Base-by-base conservation (phyloP, 2,113 vertebrate species). In the Loxodonta africana region DNA sequence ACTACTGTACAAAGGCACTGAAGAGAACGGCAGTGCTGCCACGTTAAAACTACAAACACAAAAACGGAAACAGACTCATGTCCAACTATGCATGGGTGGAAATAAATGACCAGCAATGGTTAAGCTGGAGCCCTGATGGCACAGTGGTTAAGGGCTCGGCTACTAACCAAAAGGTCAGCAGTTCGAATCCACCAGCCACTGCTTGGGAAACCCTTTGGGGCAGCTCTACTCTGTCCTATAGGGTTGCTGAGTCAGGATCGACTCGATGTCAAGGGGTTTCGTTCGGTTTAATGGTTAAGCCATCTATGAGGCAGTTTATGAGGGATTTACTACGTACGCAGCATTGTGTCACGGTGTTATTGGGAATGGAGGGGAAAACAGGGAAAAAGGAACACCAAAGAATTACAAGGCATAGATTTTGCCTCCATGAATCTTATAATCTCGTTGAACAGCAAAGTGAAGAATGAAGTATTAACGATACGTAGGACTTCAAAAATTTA, bases 401-500 rank as follows among this genome's bases (percentile, higher is more conserved):
- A 78, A 63, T 3, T 7, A 60, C 28, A 62, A 88, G 80, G 53
- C 69, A 63, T 0, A 57, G n/a, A 41, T 73, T 63, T 62, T 89
- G 46, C 33, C 51, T 89, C 63, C 14, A 28, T 77, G 63, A 86
- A 76, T 37, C 46, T 86, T n/a, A 80, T 2, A 33, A 62, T 51
- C 30, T 33, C 63, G 28, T 17, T 77, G 33, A 85, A 62, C 0
- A 95, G 81, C n/a, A 57, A 69, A 90, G 53, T 74, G 53, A 91
- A 80, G 14, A 57, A n/a, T 30, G 25, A 89, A 69, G 37, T 71
- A n/a, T 18, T 65, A 85, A 53, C 12, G 80, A 73, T 18, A 77
- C 37, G n/a, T 10, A 67, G 23, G 46, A 91, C 63, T 85, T 90
- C 28, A 83, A 74, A 90, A 87, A 83, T 71, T 51, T 74, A 85